phyloP scores from a whole-genome alignment of 2,113 vertebrate genomes.

The Heliornis fulica region DNA sequence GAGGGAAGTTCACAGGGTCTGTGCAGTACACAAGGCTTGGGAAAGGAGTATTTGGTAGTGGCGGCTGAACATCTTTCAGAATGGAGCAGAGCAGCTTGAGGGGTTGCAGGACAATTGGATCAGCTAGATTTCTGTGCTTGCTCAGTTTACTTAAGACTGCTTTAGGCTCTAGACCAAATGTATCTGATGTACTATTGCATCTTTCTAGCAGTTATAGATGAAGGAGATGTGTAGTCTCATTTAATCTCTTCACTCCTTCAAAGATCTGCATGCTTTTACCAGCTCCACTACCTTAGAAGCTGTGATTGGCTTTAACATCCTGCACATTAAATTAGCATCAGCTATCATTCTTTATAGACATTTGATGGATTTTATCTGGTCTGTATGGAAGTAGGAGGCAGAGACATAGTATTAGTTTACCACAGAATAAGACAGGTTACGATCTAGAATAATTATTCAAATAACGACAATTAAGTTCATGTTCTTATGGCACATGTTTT shows the following conservation, averaged over 20 bases:
- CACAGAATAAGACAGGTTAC: conserved; percentile 14
- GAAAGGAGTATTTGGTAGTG: neutral
- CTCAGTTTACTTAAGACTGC: conserved; percentile 36
- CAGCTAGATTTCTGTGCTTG: neutral
- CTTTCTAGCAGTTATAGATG: conserved; percentile 11
- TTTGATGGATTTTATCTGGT: conserved; percentile 69
- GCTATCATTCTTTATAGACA: conserved; percentile 57
- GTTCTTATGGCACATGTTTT: conserved; percentile 25
- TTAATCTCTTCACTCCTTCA: conserved; percentile 57
- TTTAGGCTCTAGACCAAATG: neutral
- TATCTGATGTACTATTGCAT: conserved; percentile 4
- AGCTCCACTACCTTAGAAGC: conserved; percentile 35
- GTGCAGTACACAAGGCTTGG: neutral
- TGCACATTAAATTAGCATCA: conserved; percentile 68
- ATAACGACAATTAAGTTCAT: conserved; percentile 35
- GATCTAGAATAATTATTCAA: conserved; percentile 9
- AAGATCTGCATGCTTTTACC: conserved; percentile 55
- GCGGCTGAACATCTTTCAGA: conserved; percentile 27
- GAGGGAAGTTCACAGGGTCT: neutral
- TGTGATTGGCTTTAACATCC: conserved; percentile 68
- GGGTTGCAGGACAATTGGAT: conserved; percentile 16
- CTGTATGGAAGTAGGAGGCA: conserved; percentile 29
- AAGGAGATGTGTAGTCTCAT: conserved; percentile 10
- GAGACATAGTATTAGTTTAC: conserved; percentile 30
- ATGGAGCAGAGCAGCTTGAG: neutral